Percentiles rank a stretch among this genome's conserved stretches.
Evolutionary conservation across 2,888 invertebrate species (phyloP).

Genomic region (Chromoteleia sp.): DNA sequence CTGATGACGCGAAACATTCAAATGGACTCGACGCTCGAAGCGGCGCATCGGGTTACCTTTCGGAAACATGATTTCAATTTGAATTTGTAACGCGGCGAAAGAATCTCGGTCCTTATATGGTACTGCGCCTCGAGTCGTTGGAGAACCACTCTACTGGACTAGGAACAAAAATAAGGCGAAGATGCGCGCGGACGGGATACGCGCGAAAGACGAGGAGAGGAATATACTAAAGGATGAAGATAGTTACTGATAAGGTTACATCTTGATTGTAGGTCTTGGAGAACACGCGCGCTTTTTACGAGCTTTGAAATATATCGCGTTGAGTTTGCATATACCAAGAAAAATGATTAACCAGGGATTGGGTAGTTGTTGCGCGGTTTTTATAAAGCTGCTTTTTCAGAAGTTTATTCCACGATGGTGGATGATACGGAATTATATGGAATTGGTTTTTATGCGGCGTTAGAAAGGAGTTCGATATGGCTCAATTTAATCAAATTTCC

Average conservation of each 20-base stretch:
- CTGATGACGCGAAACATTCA: constrained; percentile 67
- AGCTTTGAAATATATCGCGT: constrained; percentile 47
- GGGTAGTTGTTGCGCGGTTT: constrained; percentile 7
- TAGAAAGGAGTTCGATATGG: too few species aligned
- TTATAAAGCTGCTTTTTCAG: constrained; percentile 1
- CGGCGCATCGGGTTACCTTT: constrained; percentile 77
- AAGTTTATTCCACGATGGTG: neutral
- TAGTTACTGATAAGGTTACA: constrained; percentile 62
- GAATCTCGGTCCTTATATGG: constrained; percentile 76
- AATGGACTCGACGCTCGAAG: constrained; percentile 68
- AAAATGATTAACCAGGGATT: constrained; percentile 31
- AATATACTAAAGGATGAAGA: constrained; percentile 36
- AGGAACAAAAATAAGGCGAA: constrained; percentile 54
- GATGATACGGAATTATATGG: too few species aligned
- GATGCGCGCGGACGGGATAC: constrained; percentile 11
- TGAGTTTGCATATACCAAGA: constrained; percentile 34
- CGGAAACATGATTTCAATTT: constrained; percentile 79
- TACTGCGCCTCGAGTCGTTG: constrained; percentile 53
- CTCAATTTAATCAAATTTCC: too few species aligned
- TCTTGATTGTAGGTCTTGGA: constrained; percentile 52
- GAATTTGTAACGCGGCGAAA: constrained; percentile 77
- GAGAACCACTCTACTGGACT: constrained; percentile 60
- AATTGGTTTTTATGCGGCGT: too few species aligned
- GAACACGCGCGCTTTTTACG: constrained; percentile 47
- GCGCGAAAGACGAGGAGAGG: constrained; percentile 59